Conservation (phyloP, 1,140 invertebrate genomes). For the Cotesia typhae region DNA sequence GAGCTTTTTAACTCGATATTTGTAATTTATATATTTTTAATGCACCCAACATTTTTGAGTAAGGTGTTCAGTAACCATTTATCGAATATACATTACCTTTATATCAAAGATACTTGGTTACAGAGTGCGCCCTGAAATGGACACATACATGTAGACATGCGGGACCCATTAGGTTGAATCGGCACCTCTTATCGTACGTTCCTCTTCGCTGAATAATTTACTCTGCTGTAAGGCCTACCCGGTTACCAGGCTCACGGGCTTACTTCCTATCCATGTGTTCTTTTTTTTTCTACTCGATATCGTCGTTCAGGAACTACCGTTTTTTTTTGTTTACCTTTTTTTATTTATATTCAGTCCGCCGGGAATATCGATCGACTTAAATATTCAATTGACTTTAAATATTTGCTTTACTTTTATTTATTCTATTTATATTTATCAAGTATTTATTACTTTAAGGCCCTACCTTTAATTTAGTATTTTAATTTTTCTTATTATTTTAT, state of each 20-base stretch:
- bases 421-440: no score
- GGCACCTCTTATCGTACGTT: conserved; percentile 43
- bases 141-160: conserved; percentile 42
- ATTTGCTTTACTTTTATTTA: background rate
- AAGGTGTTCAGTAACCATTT: background rate
- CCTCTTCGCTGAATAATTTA: conserved; percentile 42
- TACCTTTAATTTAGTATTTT: no score
- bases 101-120: conserved; percentile 1
- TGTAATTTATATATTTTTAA: no score
- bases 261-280: background rate
- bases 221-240: conserved; percentile 15
- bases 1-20: no score
- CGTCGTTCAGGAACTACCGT: background rate
- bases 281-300: conserved; percentile 5
- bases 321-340: background rate
- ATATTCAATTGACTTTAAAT: background rate
- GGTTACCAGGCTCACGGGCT: conserved; percentile 17
- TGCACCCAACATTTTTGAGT: no score
- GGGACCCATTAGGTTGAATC: conserved; percentile 45
- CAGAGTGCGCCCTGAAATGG: background rate
- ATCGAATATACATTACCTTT: conserved; percentile 26
- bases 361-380: conserved; percentile 25
- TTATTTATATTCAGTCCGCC: background rate
- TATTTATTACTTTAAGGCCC: no score
- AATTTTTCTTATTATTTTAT: no score